Conservation (phyloP, 2,113 vertebrate species). For the Pachycephala philippinensis region DNA sequence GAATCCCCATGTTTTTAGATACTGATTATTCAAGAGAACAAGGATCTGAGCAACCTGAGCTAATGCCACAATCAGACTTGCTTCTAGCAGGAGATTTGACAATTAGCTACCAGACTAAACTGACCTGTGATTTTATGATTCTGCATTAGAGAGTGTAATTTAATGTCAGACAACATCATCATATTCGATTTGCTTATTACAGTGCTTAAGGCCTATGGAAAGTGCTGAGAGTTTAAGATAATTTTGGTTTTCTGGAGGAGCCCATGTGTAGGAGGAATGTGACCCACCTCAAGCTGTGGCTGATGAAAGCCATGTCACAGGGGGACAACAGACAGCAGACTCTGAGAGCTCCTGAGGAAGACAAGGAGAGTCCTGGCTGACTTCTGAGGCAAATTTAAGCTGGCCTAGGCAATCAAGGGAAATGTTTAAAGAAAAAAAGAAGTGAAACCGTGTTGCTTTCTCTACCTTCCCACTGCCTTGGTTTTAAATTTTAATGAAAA, state of each 20-base stretch:
- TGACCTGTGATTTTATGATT: not conserved
- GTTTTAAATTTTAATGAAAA: not conserved
- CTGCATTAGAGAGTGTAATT: not conserved
- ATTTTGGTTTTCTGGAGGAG: not conserved
- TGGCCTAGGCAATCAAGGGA: not conserved
- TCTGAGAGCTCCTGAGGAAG: not conserved
- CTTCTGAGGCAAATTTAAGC: not conserved
- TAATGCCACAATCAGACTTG: not conserved
- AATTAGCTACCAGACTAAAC: not conserved
- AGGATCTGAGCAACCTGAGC: not conserved
- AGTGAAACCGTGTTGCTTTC: not conserved
- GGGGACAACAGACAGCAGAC: not conserved
- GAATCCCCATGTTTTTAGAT: not conserved
- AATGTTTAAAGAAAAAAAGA: not conserved
- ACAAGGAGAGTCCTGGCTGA: not conserved
- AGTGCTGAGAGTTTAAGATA: not conserved
- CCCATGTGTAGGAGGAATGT: fast-evolving
- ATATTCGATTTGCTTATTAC: not conserved
- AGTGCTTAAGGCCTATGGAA: not conserved
- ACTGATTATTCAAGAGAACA: not conserved
- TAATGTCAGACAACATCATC: not conserved
- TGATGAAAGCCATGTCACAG: not conserved
- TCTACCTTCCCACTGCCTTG: not conserved
- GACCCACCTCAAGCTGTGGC: not conserved
- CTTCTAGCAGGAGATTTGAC: not conserved